Conservation (phyloP, 2,888 invertebrate genomes). For the Parnassius apollo region DNA sequence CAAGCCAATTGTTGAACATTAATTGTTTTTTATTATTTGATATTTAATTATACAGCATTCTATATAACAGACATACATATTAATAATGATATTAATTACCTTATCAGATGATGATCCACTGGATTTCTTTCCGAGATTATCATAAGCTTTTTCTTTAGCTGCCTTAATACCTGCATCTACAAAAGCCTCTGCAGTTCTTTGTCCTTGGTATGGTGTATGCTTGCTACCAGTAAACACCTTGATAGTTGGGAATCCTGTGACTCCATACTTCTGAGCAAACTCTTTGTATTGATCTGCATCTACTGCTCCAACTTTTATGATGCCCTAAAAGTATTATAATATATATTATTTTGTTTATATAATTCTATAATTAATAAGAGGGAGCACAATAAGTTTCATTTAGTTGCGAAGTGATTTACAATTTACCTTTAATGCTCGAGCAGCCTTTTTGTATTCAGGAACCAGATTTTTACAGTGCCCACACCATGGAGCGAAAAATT, state of each 20-base stretch:
- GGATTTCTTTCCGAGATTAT: slow-evolving; percentile 83
- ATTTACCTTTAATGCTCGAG: slow-evolving; percentile 92
- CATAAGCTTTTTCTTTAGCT: slow-evolving; percentile 86
- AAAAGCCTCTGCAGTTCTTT: slow-evolving; percentile 91
- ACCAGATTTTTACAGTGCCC: slow-evolving; percentile 94
- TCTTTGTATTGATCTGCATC: slow-evolving; percentile 95
- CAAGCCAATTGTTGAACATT: too few species aligned
- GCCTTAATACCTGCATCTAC: slow-evolving; percentile 92
- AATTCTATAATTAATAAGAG: too few species aligned
- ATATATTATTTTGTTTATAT: neutral
- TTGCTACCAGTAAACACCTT: slow-evolving; percentile 96
- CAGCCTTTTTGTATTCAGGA: slow-evolving; percentile 96
- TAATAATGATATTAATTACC: slow-evolving; percentile 47
- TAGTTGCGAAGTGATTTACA: neutral
- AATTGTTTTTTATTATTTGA: too few species aligned
- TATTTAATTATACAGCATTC: too few species aligned
- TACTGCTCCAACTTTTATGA: slow-evolving; percentile 96
- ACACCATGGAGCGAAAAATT: slow-evolving; percentile 98
- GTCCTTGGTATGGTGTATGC: slow-evolving; percentile 92
- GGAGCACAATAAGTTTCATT: too few species aligned
- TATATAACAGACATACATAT: too few species aligned
- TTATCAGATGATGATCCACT: slow-evolving; percentile 61
- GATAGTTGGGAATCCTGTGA: slow-evolving; percentile 96
- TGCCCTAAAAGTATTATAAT: slow-evolving; percentile 80
- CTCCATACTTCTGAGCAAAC: slow-evolving; percentile 88